Evolutionary conservation across 2,888 invertebrate genomes (phyloP), one percentile per base, ranked within the genome.

Genomic region (Petrophora chlorosata): DNA sequence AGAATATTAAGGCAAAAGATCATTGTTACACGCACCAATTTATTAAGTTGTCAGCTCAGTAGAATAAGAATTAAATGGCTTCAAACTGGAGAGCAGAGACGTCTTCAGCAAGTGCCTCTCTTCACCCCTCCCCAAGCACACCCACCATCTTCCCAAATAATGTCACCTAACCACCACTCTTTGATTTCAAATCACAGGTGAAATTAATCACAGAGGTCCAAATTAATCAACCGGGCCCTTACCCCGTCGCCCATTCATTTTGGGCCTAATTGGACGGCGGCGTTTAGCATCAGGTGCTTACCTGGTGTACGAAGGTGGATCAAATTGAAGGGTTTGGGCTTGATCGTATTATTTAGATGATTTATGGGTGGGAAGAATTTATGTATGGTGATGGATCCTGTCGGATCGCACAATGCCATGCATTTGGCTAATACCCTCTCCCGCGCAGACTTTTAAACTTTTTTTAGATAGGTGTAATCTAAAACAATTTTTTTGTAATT

Each of bases 191-290:
- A 40, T 40, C 35, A 41, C 35, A 25, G 30, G 22, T 34, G 14
- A 33, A 34, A 28, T 48, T 38, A 48, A 42, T 42, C 36, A 33
- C 22, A 32, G n/a, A n/a, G 28, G 32, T 29, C 10, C 15, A 36
- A 43, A 38, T 38, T 43, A 49, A 49, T 49, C 33, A 49, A 10
- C 9, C 10, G 8, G 14, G 13, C 29, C 26, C 23, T 41, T 47
- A 41, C 5, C 30, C 41, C 23, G 38, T 43, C 43, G 43, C 4
- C 42, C 49, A 42, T 49, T 49, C 43, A 49, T 49, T 32, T 34
- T 7, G 33, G 14, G 7, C 12, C 23, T 33, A 40, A 43, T 49
- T 43, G 38, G 38, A 14, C n/a, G 25, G 26, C 38, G 25, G 26
- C 10, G 19, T 26, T 34, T 35, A 30, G 5, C 32, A 16, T 32